These are phyloP conservation scores for Neomonachus schauinslandi DNA, from an alignment of 2,113 vertebrate genomes.

Conservation along the genomic window DNA sequence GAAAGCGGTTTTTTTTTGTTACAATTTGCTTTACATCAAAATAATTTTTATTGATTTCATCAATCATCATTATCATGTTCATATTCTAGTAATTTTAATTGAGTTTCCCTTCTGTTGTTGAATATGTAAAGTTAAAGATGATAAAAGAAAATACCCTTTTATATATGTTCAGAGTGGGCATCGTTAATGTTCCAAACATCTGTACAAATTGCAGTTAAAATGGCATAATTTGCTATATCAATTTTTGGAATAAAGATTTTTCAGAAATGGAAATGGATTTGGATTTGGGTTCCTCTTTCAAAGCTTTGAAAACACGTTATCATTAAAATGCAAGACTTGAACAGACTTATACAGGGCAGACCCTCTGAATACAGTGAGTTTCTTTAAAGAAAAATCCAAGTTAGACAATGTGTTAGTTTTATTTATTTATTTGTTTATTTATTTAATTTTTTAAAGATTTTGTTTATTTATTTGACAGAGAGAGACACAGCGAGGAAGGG, in stretches of 20 bases:
- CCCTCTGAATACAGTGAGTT: neutral
- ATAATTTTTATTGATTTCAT: conserved; percentile 35
- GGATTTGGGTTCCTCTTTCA: neutral
- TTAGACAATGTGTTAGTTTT: neutral
- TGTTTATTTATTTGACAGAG: no score
- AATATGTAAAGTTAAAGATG: neutral
- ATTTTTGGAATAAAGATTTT: neutral
- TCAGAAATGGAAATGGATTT: neutral
- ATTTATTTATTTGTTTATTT: no score
- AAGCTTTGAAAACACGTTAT: conserved; percentile 30
- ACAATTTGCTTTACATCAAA: neutral
- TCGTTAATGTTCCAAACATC: neutral
- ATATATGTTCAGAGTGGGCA: neutral
- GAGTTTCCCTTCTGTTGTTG: neutral
- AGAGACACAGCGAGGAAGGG: no score
- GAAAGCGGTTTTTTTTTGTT: neutral
- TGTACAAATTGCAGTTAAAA: neutral
- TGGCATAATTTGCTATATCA: neutral
- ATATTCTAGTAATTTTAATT: neutral
- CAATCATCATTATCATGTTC: neutral
- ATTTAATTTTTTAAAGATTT: no score
- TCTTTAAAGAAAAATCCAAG: neutral
- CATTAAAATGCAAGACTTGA: neutral
- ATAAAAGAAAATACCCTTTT: neutral
- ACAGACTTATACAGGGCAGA: neutral